Evolutionary conservation across 37 sponge, comb jelly and placozoan genomes (phyloP).

Genomic region (Cliona cf. orientalis): DNA sequence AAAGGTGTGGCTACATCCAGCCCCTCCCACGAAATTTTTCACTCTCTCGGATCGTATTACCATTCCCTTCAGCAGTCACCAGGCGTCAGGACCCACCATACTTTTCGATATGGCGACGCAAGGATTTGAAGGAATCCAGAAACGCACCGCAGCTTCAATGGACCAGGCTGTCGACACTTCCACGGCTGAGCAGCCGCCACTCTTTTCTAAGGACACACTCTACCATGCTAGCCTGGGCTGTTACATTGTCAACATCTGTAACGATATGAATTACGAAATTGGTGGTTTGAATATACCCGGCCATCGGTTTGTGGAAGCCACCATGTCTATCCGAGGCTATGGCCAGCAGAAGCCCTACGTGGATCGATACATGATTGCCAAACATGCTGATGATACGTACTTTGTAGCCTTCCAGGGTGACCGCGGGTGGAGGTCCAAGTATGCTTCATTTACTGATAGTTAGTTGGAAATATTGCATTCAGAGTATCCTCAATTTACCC

Average conservation of each 20-base stretch:
- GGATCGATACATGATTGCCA: not conserved
- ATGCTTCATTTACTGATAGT: not conserved
- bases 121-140: too few relatives aligned
- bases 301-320: not conserved
- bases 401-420: not conserved
- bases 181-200: too few relatives aligned
- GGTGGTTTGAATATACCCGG: not conserved
- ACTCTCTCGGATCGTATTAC: too few relatives aligned
- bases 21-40: too few relatives aligned
- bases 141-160: too few relatives aligned
- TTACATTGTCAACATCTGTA: not conserved
- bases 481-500: too few relatives aligned
- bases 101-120: too few relatives aligned
- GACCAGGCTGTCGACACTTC: too few relatives aligned
- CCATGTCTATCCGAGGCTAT: constrained; percentile 10
- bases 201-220: not conserved
- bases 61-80: too few relatives aligned
- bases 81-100: too few relatives aligned
- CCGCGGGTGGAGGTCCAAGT: not conserved
- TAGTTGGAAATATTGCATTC: not conserved
- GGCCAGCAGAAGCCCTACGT: not conserved
- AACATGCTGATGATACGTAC: not conserved
- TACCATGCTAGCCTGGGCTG: not conserved
- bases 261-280: not conserved
- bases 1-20: too few relatives aligned